These are phyloP conservation scores for Cataglyphis altisquamis DNA, from an alignment of 2,888 invertebrate genomes.

Conservation along the genomic window DNA sequence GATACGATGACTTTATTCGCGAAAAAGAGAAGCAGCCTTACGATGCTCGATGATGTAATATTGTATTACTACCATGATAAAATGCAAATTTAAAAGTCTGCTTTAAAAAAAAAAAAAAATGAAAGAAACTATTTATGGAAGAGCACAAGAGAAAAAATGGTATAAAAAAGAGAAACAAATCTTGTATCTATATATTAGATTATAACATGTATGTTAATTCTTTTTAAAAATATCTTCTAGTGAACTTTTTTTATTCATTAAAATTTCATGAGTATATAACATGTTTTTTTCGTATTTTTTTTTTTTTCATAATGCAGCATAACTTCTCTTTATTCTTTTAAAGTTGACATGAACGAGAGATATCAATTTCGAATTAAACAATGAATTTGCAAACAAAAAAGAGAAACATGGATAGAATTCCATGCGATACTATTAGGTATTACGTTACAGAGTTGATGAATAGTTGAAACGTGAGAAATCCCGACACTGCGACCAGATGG, in stretches of 20 bases:
- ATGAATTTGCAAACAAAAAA: background rate
- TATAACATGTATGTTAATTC: background rate
- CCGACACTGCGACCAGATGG: background rate
- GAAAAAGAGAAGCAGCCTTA: background rate
- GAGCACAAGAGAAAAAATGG: background rate
- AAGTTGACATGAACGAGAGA: background rate
- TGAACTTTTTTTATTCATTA: background rate
- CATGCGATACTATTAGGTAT: background rate
- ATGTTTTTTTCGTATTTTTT: background rate
- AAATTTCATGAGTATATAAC: background rate
- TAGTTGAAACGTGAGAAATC: constrained; percentile 9
- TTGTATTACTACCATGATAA: background rate
- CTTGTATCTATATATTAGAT: background rate
- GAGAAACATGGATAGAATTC: background rate
- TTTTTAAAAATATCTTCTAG: background rate
- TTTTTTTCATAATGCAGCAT: background rate
- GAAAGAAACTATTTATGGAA: background rate
- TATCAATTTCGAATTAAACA: constrained; percentile 1
- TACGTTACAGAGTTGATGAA: constrained; percentile 17
- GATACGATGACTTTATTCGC: background rate
- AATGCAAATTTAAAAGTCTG: background rate
- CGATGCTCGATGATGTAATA: background rate
- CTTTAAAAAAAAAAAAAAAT: background rate
- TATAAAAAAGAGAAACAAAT: background rate
- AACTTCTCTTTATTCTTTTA: background rate